phyloP scores from a whole-genome alignment of 2,888 invertebrate species.

The Lottia gigantea region DNA sequence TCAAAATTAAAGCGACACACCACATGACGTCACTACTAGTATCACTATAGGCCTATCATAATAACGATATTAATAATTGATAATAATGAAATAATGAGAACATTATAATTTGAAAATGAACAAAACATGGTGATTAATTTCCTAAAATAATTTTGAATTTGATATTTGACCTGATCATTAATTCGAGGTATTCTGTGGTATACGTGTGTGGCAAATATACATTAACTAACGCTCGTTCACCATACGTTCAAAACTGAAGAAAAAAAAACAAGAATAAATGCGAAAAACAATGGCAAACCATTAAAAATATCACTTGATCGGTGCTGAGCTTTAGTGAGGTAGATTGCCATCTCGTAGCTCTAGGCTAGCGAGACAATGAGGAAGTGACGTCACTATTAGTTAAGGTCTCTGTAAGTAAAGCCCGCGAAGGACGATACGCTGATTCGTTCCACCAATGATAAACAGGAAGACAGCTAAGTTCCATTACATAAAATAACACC shows the following conservation, averaged over 20 bases:
- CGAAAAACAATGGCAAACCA: conserved; percentile 9
- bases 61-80: background rate
- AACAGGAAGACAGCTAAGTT: conserved; percentile 10
- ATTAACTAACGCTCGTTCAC: conserved; percentile 1
- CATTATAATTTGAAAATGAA: background rate
- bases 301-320: conserved; percentile 11
- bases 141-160: background rate
- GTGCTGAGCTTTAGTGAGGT: conserved; percentile 11
- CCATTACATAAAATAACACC: conserved; percentile 8
- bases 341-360: conserved; percentile 4
- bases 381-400: conserved; percentile 5
- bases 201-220: background rate
- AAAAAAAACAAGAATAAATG: background rate
- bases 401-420: background rate
- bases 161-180: conserved; percentile 5
- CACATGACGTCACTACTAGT: conserved; percentile 5
- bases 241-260: background rate
- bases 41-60: conserved; percentile 1
- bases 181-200: conserved; percentile 7
- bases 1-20: conserved; percentile 9
- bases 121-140: conserved; percentile 4
- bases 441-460: conserved; percentile 8
- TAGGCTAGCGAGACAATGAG: conserved; percentile 4
- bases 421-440: conserved; percentile 1
- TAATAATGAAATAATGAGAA: background rate